phyloP scores from a whole-genome alignment of 2,113 vertebrate species.

The Bothrops jararaca region DNA sequence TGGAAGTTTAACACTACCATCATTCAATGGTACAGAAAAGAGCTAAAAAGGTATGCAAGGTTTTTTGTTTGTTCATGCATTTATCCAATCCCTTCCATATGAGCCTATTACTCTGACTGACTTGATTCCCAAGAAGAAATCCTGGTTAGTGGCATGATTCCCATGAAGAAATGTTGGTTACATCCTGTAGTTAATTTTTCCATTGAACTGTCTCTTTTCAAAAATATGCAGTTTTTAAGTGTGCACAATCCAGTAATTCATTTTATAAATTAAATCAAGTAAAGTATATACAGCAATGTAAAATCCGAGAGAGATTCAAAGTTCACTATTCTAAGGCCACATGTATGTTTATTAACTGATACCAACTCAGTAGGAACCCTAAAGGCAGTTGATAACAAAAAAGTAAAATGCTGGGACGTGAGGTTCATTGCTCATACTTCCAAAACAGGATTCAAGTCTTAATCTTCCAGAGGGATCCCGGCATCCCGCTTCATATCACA shows the following conservation, averaged over 20 bases:
- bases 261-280: background rate
- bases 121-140: background rate
- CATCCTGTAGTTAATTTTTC: background rate
- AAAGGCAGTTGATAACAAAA: background rate
- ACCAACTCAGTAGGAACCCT: background rate
- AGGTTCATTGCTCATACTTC: background rate
- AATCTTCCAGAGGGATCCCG: background rate
- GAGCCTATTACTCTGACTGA: background rate
- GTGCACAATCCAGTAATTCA: background rate
- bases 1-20: background rate
- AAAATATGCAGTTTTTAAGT: background rate
- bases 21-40: background rate
- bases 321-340: background rate
- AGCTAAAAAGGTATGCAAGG: background rate
- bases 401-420: background rate
- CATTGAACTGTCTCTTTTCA: background rate
- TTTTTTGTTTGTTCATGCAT: background rate
- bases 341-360: background rate
- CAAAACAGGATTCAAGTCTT: background rate
- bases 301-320: background rate
- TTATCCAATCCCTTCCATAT: background rate
- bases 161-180: background rate
- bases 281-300: background rate
- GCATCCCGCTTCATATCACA: background rate
- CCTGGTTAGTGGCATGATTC: background rate